phyloP scores from a whole-genome alignment of 2,888 invertebrate species.

The Andrena haemorrhoa region DNA sequence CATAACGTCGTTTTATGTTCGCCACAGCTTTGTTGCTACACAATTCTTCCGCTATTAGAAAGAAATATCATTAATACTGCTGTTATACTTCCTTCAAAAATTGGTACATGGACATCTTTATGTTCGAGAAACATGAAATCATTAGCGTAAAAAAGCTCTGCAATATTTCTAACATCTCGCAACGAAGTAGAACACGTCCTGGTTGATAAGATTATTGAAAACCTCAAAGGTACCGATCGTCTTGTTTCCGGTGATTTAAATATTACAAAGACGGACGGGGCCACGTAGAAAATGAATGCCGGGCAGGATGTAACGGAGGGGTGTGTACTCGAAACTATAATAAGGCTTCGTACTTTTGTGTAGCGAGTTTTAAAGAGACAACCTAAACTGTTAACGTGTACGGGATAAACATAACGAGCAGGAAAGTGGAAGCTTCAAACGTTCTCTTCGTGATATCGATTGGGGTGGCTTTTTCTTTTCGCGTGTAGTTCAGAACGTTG shows the following conservation, averaged over 20 bases:
- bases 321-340: conserved; percentile 37
- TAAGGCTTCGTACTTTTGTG: conserved; percentile 62
- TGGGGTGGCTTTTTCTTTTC: conserved; percentile 77
- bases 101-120: too few species aligned
- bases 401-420: conserved; percentile 71
- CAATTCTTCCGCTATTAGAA: too few species aligned
- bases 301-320: conserved; percentile 5
- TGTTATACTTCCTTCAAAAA: too few species aligned
- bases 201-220: not conserved
- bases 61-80: too few species aligned
- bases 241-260: conserved; percentile 31
- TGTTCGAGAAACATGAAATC: too few species aligned
- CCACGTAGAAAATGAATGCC: conserved; percentile 9
- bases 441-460: conserved; percentile 73
- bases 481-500: conserved; percentile 76
- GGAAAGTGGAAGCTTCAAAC: conserved; percentile 69
- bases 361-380: conserved; percentile 65
- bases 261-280: conserved; percentile 6
- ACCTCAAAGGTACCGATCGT: conserved; percentile 22
- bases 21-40: too few species aligned
- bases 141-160: too few species aligned
- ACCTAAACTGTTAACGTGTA: conserved; percentile 63
- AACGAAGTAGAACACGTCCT: not conserved
- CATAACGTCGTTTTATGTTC: too few species aligned
- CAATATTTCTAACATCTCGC: not conserved